Evolutionary conservation across 1,140 invertebrate species (phyloP).

Genomic region (Cryptotermes secundus): DNA sequence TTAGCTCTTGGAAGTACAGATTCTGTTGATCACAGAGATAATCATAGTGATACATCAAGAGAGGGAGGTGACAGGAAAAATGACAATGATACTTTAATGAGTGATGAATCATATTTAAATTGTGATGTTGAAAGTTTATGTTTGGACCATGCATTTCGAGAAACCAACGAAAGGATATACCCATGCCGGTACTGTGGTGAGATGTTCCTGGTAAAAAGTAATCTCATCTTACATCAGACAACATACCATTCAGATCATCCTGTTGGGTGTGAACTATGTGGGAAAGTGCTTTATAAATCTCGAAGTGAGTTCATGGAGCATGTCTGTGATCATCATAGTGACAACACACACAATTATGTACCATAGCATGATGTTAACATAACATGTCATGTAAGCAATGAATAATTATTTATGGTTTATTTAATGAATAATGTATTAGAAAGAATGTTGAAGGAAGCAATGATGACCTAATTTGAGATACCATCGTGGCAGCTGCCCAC

Average conservation of each 20-base stretch:
- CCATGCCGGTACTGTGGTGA: conserved; percentile 25
- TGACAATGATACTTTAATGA: background rate
- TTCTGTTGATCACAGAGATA: background rate
- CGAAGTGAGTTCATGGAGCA: conserved; percentile 29
- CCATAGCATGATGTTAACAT: too few species aligned
- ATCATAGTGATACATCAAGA: background rate
- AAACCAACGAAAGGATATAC: conserved; percentile 20
- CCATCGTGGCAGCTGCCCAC: too few species aligned
- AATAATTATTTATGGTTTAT: too few species aligned
- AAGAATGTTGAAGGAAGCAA: too few species aligned
- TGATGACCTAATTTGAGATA: too few species aligned
- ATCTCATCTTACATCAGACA: conserved; percentile 26
- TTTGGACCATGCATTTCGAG: conserved; percentile 15
- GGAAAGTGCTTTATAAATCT: conserved; percentile 22
- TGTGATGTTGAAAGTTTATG: background rate
- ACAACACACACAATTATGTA: background rate
- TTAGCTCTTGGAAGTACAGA: background rate
- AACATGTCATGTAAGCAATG: too few species aligned
- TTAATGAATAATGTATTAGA: too few species aligned
- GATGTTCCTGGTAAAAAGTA: conserved; percentile 32
- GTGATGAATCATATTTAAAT: background rate
- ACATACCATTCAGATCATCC: conserved; percentile 28
- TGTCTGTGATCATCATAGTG: conserved; percentile 5
- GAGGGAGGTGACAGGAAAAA: background rate
- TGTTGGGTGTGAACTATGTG: conserved; percentile 27